phyloP scores from a whole-genome alignment of 2,113 vertebrate species.

The Pionites leucogaster region DNA sequence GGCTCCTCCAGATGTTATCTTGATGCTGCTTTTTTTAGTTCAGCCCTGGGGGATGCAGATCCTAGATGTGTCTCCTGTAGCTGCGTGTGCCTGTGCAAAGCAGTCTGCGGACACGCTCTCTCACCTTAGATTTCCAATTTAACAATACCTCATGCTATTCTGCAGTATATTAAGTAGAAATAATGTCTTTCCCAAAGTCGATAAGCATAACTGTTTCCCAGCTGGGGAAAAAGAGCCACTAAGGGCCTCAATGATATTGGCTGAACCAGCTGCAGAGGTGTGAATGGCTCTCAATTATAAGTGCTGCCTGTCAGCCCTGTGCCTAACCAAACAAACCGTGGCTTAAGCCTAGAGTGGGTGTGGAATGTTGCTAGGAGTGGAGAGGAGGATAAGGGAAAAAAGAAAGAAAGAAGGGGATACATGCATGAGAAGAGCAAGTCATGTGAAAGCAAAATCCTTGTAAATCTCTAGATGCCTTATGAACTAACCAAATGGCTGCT shows the following conservation, averaged over 20 bases:
- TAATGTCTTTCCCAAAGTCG: background rate
- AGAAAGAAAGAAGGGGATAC: background rate
- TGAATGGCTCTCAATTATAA: background rate
- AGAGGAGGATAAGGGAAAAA: background rate
- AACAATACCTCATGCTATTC: background rate
- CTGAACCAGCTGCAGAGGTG: background rate
- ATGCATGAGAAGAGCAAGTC: background rate
- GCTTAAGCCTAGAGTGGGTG: background rate
- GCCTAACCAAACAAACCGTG: background rate
- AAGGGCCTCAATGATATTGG: background rate
- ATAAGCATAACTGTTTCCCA: background rate
- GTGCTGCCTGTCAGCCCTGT: background rate
- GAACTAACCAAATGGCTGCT: background rate
- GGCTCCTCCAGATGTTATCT: conserved; percentile 6
- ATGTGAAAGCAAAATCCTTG: background rate
- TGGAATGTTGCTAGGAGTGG: background rate
- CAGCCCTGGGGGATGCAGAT: background rate
- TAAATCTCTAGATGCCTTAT: background rate
- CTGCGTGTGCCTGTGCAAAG: background rate
- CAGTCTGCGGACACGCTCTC: background rate
- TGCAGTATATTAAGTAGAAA: background rate
- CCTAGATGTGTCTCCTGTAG: background rate
- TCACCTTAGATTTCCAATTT: background rate
- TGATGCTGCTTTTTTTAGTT: conserved; percentile 4
- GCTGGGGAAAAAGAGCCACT: background rate